Percentiles rank a stretch among this genome's conserved stretches.
Conservation (phyloP, 2,113 vertebrate genomes). For the Chionodraco myersi region DNA sequence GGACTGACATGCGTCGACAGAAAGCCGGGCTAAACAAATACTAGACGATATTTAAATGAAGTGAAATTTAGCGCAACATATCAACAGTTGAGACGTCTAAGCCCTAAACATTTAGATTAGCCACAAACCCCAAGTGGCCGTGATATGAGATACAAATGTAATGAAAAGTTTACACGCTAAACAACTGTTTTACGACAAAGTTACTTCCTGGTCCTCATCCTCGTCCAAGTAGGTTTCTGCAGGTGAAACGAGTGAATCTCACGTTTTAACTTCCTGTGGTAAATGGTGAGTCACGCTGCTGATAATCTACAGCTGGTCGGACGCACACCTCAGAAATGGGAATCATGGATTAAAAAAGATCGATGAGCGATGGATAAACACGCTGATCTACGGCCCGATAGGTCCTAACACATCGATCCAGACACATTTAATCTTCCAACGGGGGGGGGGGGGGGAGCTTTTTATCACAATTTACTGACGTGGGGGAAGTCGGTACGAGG, state of each 20-base stretch:
- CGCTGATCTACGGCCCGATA: conserved; percentile 34
- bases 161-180: too few species aligned
- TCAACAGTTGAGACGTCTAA: too few species aligned
- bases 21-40: too few species aligned
- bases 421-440: conserved; percentile 21
- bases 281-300: background rate
- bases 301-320: background rate
- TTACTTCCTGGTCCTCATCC: background rate
- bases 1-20: too few species aligned
- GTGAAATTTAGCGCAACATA: too few species aligned
- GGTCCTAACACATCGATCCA: conserved; percentile 32
- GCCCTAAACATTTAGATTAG: too few species aligned
- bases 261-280: background rate
- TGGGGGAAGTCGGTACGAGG: too few species aligned
- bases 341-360: conserved; percentile 8
- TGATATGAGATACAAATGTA: too few species aligned
- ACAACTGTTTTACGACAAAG: background rate
- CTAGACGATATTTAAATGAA: too few species aligned
- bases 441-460: background rate
- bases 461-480: background rate
- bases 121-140: too few species aligned
- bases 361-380: conserved; percentile 17
- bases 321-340: conserved; percentile 3
- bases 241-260: too few species aligned
- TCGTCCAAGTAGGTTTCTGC: too few species aligned